A percentile compares a stretch with the other conserved stretches of the same genome.
Evolutionary conservation across 2,113 vertebrate species (phyloP).

Genomic region (Hypomesus transpacificus): DNA sequence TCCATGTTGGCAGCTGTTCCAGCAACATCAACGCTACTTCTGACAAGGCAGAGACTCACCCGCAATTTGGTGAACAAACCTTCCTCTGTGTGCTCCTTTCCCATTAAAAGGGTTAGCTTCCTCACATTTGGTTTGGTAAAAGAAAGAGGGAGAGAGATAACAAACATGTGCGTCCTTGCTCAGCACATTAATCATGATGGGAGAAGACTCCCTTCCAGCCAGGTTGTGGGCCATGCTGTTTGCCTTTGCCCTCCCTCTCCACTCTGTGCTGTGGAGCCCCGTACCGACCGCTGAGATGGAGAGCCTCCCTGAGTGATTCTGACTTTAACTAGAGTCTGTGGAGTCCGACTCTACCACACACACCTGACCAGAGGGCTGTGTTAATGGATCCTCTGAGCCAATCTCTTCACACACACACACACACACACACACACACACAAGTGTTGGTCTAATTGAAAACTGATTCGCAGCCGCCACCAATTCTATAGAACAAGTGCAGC

Average conservation of each 20-base stretch:
- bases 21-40: constrained; percentile 53
- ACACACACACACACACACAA: constrained; percentile 18
- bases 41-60: constrained; percentile 48
- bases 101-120: constrained; percentile 4
- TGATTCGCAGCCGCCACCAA: constrained; percentile 26
- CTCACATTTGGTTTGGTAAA: background rate
- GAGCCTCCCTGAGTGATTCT: constrained; percentile 15
- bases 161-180: constrained; percentile 16
- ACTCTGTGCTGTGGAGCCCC: constrained; percentile 19
- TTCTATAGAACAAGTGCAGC: constrained; percentile 34
- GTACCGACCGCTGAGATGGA: constrained; percentile 10
- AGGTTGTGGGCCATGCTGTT: constrained; percentile 28
- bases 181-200: constrained; percentile 39
- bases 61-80: constrained; percentile 54
- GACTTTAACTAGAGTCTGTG: constrained; percentile 36
- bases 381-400: constrained; percentile 8
- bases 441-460: constrained; percentile 54
- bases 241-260: constrained; percentile 4
- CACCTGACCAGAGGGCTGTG: constrained; percentile 36
- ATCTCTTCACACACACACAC: constrained; percentile 29
- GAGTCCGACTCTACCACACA: constrained; percentile 30
- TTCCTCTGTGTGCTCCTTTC: constrained; percentile 42
- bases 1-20: constrained; percentile 57
- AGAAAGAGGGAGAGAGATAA: constrained; percentile 6
- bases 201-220: constrained; percentile 33